phyloP scores from a whole-genome alignment of 2,113 vertebrate genomes.

The Taxidea taxus region DNA sequence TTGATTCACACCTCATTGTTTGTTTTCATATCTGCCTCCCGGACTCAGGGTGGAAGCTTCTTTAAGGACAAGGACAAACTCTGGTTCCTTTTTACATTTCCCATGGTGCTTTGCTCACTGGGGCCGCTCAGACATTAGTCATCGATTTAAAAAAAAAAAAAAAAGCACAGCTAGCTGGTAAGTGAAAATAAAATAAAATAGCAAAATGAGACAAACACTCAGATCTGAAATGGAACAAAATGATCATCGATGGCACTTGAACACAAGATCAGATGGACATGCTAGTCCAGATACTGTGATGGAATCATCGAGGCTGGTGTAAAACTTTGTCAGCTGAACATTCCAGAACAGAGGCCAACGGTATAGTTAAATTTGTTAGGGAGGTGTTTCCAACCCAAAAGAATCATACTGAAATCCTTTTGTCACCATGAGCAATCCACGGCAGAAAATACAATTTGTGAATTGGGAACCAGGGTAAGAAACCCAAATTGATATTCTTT shows the following conservation, averaged over 20 bases:
- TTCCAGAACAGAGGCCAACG: neutral
- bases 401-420: neutral
- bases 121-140: neutral
- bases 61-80: constrained; percentile 6
- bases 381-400: constrained; percentile 5
- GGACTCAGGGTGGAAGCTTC: neutral
- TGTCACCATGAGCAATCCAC: neutral
- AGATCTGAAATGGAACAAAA: neutral
- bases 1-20: neutral
- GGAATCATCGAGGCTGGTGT: neutral
- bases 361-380: neutral
- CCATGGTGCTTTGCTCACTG: neutral
- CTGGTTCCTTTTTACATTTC: constrained; percentile 10
- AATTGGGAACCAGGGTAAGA: neutral
- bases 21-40: constrained; percentile 33
- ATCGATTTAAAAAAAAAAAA: neutral
- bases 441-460: neutral
- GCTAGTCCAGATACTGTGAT: neutral
- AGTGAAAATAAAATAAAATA: neutral
- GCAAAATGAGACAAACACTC: neutral
- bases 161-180: neutral
- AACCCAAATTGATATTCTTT: neutral
- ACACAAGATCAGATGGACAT: neutral
- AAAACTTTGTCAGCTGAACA: neutral
- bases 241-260: neutral